Evolutionary conservation across 2,888 invertebrate species (phyloP).

Genomic region (Argynnis bischoffii): DNA sequence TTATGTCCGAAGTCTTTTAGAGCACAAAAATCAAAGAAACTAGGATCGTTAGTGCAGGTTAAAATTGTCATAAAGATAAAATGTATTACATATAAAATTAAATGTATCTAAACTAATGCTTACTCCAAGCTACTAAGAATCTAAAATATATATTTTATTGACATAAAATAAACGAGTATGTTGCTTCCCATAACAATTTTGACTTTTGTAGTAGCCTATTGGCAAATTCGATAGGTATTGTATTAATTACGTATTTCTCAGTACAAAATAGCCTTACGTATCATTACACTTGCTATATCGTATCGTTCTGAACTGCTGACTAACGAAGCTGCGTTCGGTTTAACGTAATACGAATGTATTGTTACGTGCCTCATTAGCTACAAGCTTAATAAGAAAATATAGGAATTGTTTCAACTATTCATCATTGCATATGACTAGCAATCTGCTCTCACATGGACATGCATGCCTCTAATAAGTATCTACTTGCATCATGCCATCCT

Average conservation of each 20-base stretch:
- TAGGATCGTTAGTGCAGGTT: slow-evolving; percentile 20
- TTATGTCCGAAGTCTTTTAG: slow-evolving; percentile 59
- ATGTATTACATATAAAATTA: neutral
- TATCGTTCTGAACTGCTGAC: slow-evolving; percentile 58
- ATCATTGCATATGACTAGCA: slow-evolving; percentile 2
- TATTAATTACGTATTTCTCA: slow-evolving; percentile 6
- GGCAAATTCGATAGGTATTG: neutral
- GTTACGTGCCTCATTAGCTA: slow-evolving; percentile 61
- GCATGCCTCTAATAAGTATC: neutral
- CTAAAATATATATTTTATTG: no score
- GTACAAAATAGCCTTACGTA: slow-evolving; percentile 49
- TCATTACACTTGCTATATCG: slow-evolving; percentile 48
- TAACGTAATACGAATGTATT: slow-evolving; percentile 59
- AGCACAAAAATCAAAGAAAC: slow-evolving; percentile 67
- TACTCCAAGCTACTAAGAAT: no score
- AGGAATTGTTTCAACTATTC: slow-evolving; percentile 29
- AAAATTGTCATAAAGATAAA: neutral
- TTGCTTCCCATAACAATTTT: neutral
- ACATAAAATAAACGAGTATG: neutral
- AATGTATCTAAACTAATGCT: no score
- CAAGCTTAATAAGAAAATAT: slow-evolving; percentile 25
- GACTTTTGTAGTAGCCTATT: neutral
- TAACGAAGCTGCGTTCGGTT: slow-evolving; percentile 56
- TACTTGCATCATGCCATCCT: neutral
- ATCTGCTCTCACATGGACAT: neutral